Evolutionary conservation across 2,797 vertebrate genomes (phyloP), one percentile per base, ranked within the genome.

Genomic region (Sarcoramphus papa): DNA sequence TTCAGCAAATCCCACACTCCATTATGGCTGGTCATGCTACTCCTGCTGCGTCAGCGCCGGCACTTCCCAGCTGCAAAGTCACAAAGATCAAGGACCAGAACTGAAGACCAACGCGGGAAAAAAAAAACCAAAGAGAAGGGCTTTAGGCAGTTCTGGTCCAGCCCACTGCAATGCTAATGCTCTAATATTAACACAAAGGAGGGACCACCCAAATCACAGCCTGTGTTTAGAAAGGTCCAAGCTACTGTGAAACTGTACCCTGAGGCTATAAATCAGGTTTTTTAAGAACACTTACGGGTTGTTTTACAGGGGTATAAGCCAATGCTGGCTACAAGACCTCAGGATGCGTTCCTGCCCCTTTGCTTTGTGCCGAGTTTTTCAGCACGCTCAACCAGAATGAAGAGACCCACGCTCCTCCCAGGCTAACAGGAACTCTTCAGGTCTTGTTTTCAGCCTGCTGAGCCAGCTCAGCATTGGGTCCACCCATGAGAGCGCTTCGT

Each of bases 361-460:
- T 20, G 54, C 37, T 74, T 74, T 47, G 40, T 10, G 14, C 8
- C 11, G 24, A 40, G 24, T 19, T 21, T 25, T 59, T 37, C 51
- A 11, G 59, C 59, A 62, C 3, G 2, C 56, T 35, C 62, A 24
- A 20, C 31, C 56, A 30, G 33, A 50, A 56, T 2, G 19, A 12
- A 27, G 54, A 33, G n/a, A 10, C 5, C 5, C 19, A 10, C 0
- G 2, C 6, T 75, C n/a, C 79, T 30, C 28, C 47, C 0, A 1
- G 50, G 45, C 56, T 47, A 63, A 62, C 20, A 70, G 27, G 45
- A 24, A 7, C 17, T 40, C 60, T 41, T 28, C 6, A 16, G 40
- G 21, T 35, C 35, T 19, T 17, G 19, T 5, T 47, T 45, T 14
- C 74, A 56, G 65, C 31, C 54, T 45, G 63, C 60, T 33, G 53